Percentiles rank a stretch among this genome's conserved stretches.
These are phyloP conservation scores for Ypsolopha sequella DNA, from an alignment of 2,888 invertebrate species.

Conservation along the genomic window DNA sequence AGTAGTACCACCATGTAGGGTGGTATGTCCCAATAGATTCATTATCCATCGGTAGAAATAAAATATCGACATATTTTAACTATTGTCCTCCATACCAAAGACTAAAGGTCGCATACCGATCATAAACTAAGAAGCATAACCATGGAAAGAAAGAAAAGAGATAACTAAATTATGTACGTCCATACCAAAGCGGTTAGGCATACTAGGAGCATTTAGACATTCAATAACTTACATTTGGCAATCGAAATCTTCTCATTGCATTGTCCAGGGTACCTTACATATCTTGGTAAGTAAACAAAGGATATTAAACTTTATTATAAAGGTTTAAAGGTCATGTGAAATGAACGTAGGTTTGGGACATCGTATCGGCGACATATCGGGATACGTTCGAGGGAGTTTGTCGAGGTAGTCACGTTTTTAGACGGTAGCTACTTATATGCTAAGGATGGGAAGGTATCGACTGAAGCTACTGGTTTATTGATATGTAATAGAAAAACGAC, in stretches of 20 bases:
- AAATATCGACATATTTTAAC: too few species aligned
- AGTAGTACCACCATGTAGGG: neutral
- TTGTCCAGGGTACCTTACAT: neutral
- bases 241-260: slow-evolving; percentile 5
- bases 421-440: slow-evolving; percentile 47
- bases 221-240: slow-evolving; percentile 7
- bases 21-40: neutral
- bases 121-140: too few species aligned
- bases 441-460: slow-evolving; percentile 11
- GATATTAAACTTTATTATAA: neutral
- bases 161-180: too few species aligned
- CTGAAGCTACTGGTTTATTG: too few species aligned
- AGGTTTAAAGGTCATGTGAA: neutral
- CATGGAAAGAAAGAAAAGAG: too few species aligned
- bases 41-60: too few species aligned
- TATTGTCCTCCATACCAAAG: too few species aligned
- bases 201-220: slow-evolving; percentile 3
- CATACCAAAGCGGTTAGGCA: slow-evolving; percentile 1
- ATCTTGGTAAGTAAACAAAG: neutral
- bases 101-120: too few species aligned
- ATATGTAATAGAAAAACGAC: too few species aligned
- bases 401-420: slow-evolving; percentile 57
- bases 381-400: slow-evolving; percentile 50
- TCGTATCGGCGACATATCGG: slow-evolving; percentile 48
- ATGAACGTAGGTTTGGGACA: neutral